Percentiles rank a stretch among this genome's conserved stretches.
phyloP scores from a whole-genome alignment of 2,797 vertebrate genomes.

The Spheniscus humboldti region DNA sequence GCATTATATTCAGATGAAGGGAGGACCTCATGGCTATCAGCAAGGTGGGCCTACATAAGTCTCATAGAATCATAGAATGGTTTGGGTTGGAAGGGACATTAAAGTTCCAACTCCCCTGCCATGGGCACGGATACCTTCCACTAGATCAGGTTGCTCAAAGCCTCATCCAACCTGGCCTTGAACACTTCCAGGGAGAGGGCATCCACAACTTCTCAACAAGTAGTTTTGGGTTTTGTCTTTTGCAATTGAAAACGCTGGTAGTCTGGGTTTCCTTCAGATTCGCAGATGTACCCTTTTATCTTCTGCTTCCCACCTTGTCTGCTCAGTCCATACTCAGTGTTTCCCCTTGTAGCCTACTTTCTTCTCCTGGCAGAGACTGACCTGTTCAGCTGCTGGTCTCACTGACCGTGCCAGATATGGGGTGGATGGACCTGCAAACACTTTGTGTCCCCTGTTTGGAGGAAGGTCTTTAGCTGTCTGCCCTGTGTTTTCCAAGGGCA shows the following conservation, averaged over 20 bases:
- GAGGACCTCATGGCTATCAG: neutral
- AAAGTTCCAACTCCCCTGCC: neutral
- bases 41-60: neutral
- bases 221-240: neutral
- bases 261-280: neutral
- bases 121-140: neutral
- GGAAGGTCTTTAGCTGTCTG: neutral
- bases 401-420: neutral
- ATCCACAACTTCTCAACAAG: neutral
- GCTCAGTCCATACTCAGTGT: neutral
- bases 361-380: neutral
- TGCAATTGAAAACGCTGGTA: neutral
- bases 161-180: neutral
- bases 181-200: neutral
- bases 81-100: neutral
- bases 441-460: neutral
- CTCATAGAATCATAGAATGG: neutral
- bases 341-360: neutral
- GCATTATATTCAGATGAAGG: neutral
- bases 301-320: neutral
- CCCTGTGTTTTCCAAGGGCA: neutral
- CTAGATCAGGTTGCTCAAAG: neutral
- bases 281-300: neutral
- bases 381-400: neutral
- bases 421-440: neutral